These are phyloP conservation scores for Dunckerocampus dactyliophorus DNA, from an alignment of 2,113 vertebrate genomes.

Conservation along the genomic window DNA sequence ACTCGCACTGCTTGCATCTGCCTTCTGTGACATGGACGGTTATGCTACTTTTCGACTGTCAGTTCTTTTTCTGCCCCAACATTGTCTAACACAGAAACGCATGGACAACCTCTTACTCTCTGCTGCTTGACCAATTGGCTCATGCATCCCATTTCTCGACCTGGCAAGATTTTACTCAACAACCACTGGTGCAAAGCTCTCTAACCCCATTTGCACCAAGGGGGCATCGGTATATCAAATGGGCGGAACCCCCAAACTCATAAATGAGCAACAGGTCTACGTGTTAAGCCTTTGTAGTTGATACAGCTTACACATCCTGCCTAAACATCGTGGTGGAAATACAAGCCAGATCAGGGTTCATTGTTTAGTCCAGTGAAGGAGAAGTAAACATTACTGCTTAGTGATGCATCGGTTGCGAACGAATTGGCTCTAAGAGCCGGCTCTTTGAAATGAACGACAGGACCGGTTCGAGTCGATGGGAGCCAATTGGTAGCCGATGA, in stretches of 20 bases:
- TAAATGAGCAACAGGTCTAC: no score
- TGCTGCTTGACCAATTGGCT: background rate
- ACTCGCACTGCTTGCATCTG: constrained; percentile 31
- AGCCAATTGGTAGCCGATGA: no score
- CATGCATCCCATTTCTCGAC: background rate
- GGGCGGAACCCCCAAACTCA: no score
- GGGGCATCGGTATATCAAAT: no score
- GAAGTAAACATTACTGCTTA: no score
- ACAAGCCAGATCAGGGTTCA: background rate
- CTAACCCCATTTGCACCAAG: background rate
- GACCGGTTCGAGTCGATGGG: no score
- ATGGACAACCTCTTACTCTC: background rate
- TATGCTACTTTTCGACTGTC: constrained; percentile 28
- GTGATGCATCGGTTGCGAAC: no score
- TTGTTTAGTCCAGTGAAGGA: constrained; percentile 1
- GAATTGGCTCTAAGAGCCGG: no score
- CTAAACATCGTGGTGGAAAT: background rate
- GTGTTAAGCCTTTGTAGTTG: no score
- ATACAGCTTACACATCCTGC: background rate
- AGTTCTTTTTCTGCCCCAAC: background rate
- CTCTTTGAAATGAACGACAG: no score
- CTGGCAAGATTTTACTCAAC: background rate
- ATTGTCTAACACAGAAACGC: background rate
- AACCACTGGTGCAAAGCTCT: background rate
- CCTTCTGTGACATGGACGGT: constrained; percentile 21